Evolutionary conservation across 2,113 vertebrate genomes (phyloP).

Genomic region (Ascaphus truei): DNA sequence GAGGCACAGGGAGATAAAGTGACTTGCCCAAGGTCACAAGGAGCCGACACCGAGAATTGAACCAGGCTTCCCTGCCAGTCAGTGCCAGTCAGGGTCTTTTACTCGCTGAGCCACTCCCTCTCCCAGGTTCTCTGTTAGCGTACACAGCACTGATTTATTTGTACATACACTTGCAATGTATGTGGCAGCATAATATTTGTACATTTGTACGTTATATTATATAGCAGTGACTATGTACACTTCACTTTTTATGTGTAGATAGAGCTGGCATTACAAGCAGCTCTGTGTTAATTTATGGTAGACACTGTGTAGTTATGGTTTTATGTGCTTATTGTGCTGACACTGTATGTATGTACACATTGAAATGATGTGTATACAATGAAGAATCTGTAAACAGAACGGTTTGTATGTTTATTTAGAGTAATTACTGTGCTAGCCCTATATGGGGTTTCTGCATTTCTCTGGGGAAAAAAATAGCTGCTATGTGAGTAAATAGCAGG

Average conservation of each 20-base stretch:
- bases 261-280: not conserved
- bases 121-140: not conserved
- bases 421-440: constrained; percentile 24
- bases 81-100: too few species aligned
- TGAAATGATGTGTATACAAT: constrained; percentile 21
- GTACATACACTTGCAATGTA: not conserved
- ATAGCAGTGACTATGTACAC: not conserved
- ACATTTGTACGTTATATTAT: too few species aligned
- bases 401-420: constrained; percentile 18
- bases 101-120: too few species aligned
- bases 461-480: not conserved
- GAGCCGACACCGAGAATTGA: too few species aligned
- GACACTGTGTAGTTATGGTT: not conserved
- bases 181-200: not conserved
- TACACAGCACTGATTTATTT: too few species aligned
- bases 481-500: not conserved
- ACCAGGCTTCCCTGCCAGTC: too few species aligned
- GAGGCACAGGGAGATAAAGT: too few species aligned
- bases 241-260: not conserved
- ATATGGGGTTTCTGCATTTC: not conserved
- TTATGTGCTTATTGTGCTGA: constrained; percentile 28
- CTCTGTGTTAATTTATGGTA: constrained; percentile 17
- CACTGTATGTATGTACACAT: not conserved
- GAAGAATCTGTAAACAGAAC: constrained; percentile 14
- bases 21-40: too few species aligned